These are phyloP conservation scores for Athalia rosae DNA, from an alignment of 2,888 invertebrate genomes.

Conservation along the genomic window DNA sequence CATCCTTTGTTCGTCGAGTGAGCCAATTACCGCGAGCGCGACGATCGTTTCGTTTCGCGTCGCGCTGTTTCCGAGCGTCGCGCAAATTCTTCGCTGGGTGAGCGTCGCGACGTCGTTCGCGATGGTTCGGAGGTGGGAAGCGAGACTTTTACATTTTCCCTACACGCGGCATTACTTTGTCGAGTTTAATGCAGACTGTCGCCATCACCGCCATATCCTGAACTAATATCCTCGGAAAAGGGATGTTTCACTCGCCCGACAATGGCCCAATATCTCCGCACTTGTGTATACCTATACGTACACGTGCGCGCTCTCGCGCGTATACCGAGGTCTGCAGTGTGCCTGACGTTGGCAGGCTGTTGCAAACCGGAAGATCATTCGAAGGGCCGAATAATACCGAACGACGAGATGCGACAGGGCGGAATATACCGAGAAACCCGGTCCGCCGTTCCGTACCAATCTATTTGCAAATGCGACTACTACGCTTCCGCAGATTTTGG, in stretches of 20 bases:
- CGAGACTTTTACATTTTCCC: slow-evolving; percentile 20
- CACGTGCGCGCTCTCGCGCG: no score
- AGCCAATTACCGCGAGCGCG: slow-evolving; percentile 3
- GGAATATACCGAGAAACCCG: background rate
- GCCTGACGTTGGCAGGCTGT: slow-evolving; percentile 17
- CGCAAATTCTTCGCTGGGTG: background rate
- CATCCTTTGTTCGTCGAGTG: slow-evolving; percentile 26
- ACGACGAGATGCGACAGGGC: background rate
- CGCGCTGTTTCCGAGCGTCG: background rate
- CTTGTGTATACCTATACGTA: background rate
- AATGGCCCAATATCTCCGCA: slow-evolving; percentile 18
- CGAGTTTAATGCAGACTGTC: slow-evolving; percentile 17
- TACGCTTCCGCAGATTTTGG: no score
- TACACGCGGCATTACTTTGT: background rate
- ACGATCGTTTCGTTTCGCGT: slow-evolving; percentile 4
- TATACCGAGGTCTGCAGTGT: background rate
- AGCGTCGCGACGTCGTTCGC: background rate
- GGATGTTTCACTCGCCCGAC: slow-evolving; percentile 24
- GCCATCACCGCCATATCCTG: slow-evolving; percentile 28
- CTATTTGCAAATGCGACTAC: slow-evolving; percentile 20
- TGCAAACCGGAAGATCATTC: slow-evolving; percentile 21
- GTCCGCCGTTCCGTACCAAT: slow-evolving; percentile 4
- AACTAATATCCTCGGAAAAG: slow-evolving; percentile 27
- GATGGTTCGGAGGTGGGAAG: background rate
- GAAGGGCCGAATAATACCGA: background rate